A percentile compares a stretch with the other conserved stretches of the same genome.
Conservation (phyloP, 2,888 invertebrate genomes). For the Rotaria magnacalcarata region DNA sequence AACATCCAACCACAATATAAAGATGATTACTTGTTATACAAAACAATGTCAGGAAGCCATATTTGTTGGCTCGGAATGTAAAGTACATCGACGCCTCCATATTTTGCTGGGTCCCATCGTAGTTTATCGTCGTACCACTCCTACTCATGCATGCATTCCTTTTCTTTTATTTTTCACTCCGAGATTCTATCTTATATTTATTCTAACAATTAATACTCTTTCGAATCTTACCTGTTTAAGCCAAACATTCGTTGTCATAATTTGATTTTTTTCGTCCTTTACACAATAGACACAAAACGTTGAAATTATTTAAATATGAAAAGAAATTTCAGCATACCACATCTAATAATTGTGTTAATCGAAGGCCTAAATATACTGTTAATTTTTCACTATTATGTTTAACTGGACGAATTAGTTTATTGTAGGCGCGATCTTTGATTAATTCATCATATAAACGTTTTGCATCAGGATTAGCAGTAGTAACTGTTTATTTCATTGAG, state of each 20-base stretch:
- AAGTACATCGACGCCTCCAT: conserved; percentile 84
- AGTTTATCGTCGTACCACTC: conserved; percentile 78
- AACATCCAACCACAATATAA: not conserved
- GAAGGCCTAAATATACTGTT: conserved; percentile 40
- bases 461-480: conserved; percentile 37
- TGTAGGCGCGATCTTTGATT: conserved; percentile 39
- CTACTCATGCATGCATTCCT: conserved; percentile 66
- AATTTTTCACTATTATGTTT: conserved; percentile 40
- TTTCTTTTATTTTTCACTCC: not conserved
- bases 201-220: not conserved
- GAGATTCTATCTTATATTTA: not conserved
- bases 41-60: conserved; percentile 64
- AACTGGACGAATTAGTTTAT: conserved; percentile 45
- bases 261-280: conserved; percentile 69
- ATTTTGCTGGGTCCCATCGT: conserved; percentile 88
- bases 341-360: conserved; percentile 42
- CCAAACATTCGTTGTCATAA: conserved; percentile 97
- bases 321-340: conserved; percentile 34
- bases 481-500: not conserved
- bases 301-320: not conserved
- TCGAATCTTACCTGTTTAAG: conserved; percentile 60
- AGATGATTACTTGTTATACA: conserved; percentile 43
- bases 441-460: conserved; percentile 45
- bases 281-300: not conserved
- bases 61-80: conserved; percentile 94